These are phyloP conservation scores for Nowickia ferox DNA, from an alignment of 2,888 invertebrate genomes.

Conservation along the genomic window DNA sequence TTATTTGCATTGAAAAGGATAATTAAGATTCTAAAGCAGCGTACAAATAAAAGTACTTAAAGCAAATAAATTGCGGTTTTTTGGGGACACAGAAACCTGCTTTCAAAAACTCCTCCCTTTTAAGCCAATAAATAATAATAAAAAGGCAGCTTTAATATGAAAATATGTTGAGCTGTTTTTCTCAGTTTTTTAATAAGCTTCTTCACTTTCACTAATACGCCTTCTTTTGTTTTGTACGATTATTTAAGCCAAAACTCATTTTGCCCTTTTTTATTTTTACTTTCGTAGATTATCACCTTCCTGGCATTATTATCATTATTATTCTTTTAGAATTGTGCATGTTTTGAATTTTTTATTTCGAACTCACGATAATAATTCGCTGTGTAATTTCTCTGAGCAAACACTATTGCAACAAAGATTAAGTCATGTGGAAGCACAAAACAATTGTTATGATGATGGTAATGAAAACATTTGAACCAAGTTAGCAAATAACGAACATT, in stretches of 20 bases:
- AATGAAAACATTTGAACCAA: slow-evolving; percentile 48
- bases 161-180: slow-evolving; percentile 26
- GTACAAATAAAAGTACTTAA: slow-evolving; percentile 5
- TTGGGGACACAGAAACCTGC: neutral
- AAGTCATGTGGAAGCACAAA: slow-evolving; percentile 66
- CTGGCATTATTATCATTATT: slow-evolving; percentile 29
- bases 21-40: slow-evolving; percentile 44
- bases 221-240: slow-evolving; percentile 39
- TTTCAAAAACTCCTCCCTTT: neutral
- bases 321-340: slow-evolving; percentile 7
- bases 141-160: neutral
- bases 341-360: slow-evolving; percentile 10
- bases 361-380: slow-evolving; percentile 31
- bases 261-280: neutral
- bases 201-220: slow-evolving; percentile 28
- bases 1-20: slow-evolving; percentile 41
- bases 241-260: neutral
- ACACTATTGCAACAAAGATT: slow-evolving; percentile 49
- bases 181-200: neutral
- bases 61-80: slow-evolving; percentile 51
- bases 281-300: slow-evolving; percentile 54
- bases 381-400: slow-evolving; percentile 37
- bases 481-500: neutral
- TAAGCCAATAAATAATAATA: slow-evolving; percentile 16
- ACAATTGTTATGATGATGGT: slow-evolving; percentile 57